Evolutionary conservation across 1,140 invertebrate species (phyloP), one percentile per base, ranked within the genome.

Genomic region (Musca vetustissima): DNA sequence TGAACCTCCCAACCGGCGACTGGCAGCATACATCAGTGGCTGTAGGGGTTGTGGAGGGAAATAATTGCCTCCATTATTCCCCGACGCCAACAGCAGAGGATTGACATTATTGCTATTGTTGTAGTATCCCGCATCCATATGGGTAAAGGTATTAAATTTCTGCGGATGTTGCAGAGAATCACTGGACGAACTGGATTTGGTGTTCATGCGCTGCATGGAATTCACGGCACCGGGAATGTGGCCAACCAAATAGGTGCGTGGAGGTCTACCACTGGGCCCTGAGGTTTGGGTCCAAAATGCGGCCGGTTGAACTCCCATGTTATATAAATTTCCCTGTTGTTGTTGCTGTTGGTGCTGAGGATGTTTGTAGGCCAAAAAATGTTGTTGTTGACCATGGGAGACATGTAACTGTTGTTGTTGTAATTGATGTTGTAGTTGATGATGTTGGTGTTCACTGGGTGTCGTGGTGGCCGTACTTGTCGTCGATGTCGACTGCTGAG

Each of bases 111-210:
- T 1, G 32, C 66, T 59, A n/a, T n/a, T n/a, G 17, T 66, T 49
- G 17, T 70, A 68, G 32, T 68, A 70, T 47, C 79, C 76, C 1
- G 75, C 75, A 64, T 81, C 78, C 15, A 80, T 61, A 0, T 76
- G 71, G 0, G 79, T 71, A 71, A 80, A 75, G 0, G 79, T 81
- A 22, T 80, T 81, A 17, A 78, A 80, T 53, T 81, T 81, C 9
- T 68, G 69, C 1, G 53, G 70, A 24, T 65, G 61, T 4, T 79
- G 78, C 14, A 83, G 47, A 8, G 81, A 83, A 66, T 83, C 81
- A 47, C 80, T 83, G 1, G 80, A 82, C 7, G 81, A 83, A 19
- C 79, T 81, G 1, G 81, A 82, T 69, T 82, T 83, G 0, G 81
- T 78, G 28, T 78, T 80, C 1, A 82, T 71, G 19, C 76, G 76